These are phyloP conservation scores for Callithrix jacchus DNA, from an alignment of 2,113 vertebrate species.

Conservation along the genomic window DNA sequence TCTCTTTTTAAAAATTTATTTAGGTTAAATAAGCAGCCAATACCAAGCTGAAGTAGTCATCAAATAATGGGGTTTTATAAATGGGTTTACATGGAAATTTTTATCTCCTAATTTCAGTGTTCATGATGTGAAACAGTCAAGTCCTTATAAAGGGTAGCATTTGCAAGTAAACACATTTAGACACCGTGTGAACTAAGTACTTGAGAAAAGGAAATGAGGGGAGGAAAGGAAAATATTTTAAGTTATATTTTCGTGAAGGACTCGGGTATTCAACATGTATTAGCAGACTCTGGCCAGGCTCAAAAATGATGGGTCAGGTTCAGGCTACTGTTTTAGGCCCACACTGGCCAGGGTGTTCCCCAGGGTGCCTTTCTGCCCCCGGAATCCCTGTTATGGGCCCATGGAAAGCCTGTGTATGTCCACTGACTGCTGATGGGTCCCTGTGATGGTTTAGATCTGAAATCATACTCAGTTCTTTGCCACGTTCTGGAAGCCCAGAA, in stretches of 20 bases:
- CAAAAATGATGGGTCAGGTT: not conserved
- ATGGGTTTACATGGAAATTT: not conserved
- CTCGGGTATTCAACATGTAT: not conserved
- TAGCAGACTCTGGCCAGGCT: not conserved
- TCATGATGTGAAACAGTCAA: not conserved
- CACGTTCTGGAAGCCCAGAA: not conserved
- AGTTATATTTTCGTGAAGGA: not conserved
- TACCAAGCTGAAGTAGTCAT: not conserved
- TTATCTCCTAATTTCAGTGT: not conserved
- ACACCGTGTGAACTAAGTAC: not conserved
- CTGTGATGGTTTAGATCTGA: not conserved
- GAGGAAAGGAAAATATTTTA: not conserved
- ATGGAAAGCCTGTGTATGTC: not conserved
- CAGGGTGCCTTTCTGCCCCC: not conserved
- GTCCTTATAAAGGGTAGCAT: not conserved
- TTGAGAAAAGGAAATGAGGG: not conserved
- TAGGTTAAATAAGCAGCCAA: not conserved
- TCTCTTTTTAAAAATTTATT: not conserved
- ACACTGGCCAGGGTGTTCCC: not conserved
- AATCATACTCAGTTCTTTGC: not conserved
- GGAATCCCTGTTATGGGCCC: not conserved
- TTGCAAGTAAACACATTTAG: not conserved
- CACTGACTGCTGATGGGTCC: not conserved
- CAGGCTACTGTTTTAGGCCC: not conserved
- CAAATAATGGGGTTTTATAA: not conserved